These are phyloP conservation scores for Astreopora myriophthalma DNA, from an alignment of 64 coral and sea anemone species.

Conservation along the genomic window DNA sequence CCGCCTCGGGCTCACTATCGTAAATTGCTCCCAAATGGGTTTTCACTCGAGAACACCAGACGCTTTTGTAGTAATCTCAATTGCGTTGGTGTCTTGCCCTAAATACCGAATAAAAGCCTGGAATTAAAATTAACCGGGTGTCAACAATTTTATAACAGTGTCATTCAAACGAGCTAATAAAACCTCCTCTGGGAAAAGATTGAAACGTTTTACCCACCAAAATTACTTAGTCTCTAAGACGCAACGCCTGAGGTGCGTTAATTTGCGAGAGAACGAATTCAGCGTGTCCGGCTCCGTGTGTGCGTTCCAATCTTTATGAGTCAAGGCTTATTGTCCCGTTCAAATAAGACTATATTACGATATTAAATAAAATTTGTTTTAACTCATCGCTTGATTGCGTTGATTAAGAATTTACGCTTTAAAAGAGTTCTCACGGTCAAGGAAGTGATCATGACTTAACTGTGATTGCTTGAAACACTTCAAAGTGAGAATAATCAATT, in stretches of 20 bases:
- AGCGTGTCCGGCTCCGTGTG: background rate
- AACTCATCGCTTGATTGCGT: constrained; percentile 16
- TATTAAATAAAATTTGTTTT: constrained; percentile 33
- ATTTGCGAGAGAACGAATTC: background rate
- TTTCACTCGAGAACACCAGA: constrained; percentile 20
- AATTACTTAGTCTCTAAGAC: background rate
- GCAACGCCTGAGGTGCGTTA: background rate
- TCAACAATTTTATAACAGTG: constrained; percentile 88
- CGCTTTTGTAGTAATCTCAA: constrained; percentile 28
- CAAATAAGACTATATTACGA: constrained; percentile 22
- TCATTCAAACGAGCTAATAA: constrained; percentile 87
- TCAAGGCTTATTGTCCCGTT: background rate
- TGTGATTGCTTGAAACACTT: constrained; percentile 14
- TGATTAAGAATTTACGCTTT: constrained; percentile 8
- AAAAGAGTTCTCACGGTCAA: constrained; percentile 3
- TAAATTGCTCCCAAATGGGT: constrained; percentile 32
- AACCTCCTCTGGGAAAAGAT: constrained; percentile 75
- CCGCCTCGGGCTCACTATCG: constrained; percentile 6
- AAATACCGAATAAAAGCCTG: constrained; percentile 84
- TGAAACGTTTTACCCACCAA: constrained; percentile 17
- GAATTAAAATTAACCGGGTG: constrained; percentile 92
- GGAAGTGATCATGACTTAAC: constrained; percentile 36
- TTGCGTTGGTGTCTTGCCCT: constrained; percentile 53
- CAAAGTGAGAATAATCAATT: background rate
- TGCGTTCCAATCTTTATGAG: background rate